phyloP scores from a whole-genome alignment of 2,888 invertebrate species.

The Mesochorus sp. region DNA sequence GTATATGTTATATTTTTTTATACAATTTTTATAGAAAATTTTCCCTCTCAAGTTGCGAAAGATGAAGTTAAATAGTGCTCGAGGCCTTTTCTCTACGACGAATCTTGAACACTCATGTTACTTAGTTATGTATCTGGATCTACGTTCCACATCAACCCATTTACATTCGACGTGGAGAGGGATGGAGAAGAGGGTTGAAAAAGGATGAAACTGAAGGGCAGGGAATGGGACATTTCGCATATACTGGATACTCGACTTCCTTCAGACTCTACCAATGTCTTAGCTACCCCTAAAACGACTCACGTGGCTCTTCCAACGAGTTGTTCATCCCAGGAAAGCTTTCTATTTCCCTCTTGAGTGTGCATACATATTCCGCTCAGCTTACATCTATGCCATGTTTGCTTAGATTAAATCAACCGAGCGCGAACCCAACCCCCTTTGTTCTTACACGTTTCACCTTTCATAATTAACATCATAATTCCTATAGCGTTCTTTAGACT shows the following conservation, averaged over 20 bases:
- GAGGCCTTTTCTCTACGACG: conserved; percentile 68
- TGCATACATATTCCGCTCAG: conserved; percentile 76
- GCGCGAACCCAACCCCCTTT: conserved; percentile 72
- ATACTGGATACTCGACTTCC: conserved; percentile 31
- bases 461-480: conserved; percentile 68
- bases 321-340: conserved; percentile 40
- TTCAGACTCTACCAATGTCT: conserved; percentile 52
- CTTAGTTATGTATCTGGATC: conserved; percentile 81
- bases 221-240: conserved; percentile 26
- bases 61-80: conserved; percentile 13
- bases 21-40: too few species aligned
- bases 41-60: conserved; percentile 29
- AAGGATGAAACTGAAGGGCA: neutral
- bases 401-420: conserved; percentile 81
- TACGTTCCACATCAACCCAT: conserved; percentile 66
- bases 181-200: neutral
- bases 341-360: conserved; percentile 58
- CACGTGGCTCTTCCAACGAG: conserved; percentile 55
- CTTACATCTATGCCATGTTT: conserved; percentile 78
- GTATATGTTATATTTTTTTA: too few species aligned
- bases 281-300: conserved; percentile 56
- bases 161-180: conserved; percentile 5
- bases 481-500: too few species aligned
- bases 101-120: conserved; percentile 80
- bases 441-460: conserved; percentile 67